Percentiles rank a stretch among this genome's conserved stretches.
These are phyloP conservation scores for Nycticebus coucang DNA, from an alignment of 2,113 vertebrate species.

Conservation along the genomic window DNA sequence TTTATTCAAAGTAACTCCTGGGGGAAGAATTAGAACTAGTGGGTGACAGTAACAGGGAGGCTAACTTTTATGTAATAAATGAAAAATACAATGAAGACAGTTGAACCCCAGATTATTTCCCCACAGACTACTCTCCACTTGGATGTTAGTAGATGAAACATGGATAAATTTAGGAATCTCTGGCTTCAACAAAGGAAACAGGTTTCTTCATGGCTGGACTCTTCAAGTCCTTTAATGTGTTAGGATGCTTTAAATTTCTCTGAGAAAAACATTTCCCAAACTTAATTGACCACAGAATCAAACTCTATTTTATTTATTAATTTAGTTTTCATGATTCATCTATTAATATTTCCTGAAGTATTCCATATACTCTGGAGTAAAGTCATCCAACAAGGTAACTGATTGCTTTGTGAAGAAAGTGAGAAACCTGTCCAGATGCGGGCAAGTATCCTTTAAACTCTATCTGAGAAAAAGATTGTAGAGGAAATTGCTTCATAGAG, in stretches of 20 bases:
- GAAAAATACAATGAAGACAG: background rate
- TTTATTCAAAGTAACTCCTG: background rate
- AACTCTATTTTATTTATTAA: background rate
- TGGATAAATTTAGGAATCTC: background rate
- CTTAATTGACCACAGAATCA: background rate
- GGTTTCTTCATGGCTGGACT: background rate
- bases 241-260: background rate
- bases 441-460: background rate
- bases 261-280: background rate
- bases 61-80: background rate
- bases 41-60: background rate
- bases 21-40: background rate
- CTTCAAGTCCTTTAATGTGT: background rate
- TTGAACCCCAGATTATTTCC: background rate
- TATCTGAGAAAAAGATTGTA: background rate
- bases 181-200: background rate
- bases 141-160: background rate
- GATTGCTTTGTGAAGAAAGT: background rate
- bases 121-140: background rate
- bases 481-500: background rate
- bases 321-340: slow-evolving; percentile 26
- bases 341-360: background rate
- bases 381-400: background rate
- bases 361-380: background rate
- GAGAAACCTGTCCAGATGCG: background rate